Evolutionary conservation across 2,888 invertebrate genomes (phyloP).

Genomic region (Meiosimyza platycephala): DNA sequence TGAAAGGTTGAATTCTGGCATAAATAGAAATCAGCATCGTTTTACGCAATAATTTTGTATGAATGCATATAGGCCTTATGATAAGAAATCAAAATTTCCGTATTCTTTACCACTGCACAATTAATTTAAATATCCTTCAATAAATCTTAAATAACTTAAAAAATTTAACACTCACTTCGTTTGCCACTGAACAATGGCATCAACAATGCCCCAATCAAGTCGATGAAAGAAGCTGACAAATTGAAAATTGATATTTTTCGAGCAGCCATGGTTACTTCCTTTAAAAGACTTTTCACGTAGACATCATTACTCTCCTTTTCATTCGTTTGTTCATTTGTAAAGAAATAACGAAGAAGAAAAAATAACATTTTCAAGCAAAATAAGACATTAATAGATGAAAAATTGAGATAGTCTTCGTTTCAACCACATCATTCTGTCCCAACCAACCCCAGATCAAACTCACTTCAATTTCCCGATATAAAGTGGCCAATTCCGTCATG

Average conservation of each 20-base stretch:
- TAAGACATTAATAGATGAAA: conserved; percentile 15
- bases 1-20: no score
- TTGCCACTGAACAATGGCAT: conserved; percentile 52
- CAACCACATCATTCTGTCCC: not conserved
- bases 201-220: conserved; percentile 53
- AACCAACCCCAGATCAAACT: conserved; percentile 28
- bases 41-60: no score
- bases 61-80: no score
- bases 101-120: no score
- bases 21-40: no score
- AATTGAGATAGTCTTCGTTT: conserved; percentile 30
- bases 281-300: conserved; percentile 46
- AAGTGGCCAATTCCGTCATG: conserved; percentile 47
- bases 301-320: conserved; percentile 47
- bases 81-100: no score
- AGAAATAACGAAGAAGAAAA: conserved; percentile 13
- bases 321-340: not conserved
- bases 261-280: conserved; percentile 47
- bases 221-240: conserved; percentile 53
- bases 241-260: conserved; percentile 58
- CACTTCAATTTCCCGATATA: conserved; percentile 56
- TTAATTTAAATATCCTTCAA: not conserved
- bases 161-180: conserved; percentile 50
- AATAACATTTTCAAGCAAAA: conserved; percentile 17
- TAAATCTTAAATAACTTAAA: not conserved